Conservation (phyloP, 1,140 invertebrate genomes). For the Phortica variegata region DNA sequence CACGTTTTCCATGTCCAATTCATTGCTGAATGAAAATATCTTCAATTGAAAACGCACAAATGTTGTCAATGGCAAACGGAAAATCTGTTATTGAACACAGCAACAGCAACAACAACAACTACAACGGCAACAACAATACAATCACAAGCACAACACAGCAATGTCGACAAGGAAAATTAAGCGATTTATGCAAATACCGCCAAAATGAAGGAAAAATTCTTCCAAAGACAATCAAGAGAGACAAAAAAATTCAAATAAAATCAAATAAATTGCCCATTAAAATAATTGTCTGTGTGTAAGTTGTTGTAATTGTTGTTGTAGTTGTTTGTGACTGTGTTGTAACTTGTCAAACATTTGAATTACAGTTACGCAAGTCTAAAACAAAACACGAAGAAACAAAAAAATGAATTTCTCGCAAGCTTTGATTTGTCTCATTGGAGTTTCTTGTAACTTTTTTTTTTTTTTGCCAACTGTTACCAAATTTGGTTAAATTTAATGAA, state of each 20-base stretch:
- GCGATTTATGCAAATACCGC: no score
- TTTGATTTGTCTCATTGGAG: conserved; percentile 24
- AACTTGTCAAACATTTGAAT: conserved; percentile 56
- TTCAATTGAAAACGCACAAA: no score
- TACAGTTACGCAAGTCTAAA: conserved; percentile 41
- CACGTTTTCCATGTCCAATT: no score
- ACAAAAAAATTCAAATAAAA: conserved; percentile 21
- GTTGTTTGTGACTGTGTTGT: conserved; percentile 38
- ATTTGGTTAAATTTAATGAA: conserved; percentile 55
- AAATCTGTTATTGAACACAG: no score
- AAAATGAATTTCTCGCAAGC: conserved; percentile 2
- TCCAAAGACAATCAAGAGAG: conserved; percentile 36
- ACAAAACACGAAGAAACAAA: no score
- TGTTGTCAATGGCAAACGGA: no score
- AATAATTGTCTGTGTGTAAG: conserved; percentile 54
- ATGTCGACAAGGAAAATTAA: conserved; percentile 1
- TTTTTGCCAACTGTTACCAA: conserved; percentile 30
- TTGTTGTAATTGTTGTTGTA: conserved; percentile 19
- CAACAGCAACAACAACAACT: conserved; percentile 12
- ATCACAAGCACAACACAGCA: conserved; percentile 1
- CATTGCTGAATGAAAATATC: no score
- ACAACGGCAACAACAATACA: conserved; percentile 1
- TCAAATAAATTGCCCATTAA: conserved; percentile 56
- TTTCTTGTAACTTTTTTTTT: conserved; percentile 15
- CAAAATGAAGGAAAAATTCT: conserved; percentile 30